A percentile compares a stretch with the other conserved stretches of the same genome.
phyloP scores from a whole-genome alignment of 2,888 invertebrate species.

The Furcula furcula region DNA sequence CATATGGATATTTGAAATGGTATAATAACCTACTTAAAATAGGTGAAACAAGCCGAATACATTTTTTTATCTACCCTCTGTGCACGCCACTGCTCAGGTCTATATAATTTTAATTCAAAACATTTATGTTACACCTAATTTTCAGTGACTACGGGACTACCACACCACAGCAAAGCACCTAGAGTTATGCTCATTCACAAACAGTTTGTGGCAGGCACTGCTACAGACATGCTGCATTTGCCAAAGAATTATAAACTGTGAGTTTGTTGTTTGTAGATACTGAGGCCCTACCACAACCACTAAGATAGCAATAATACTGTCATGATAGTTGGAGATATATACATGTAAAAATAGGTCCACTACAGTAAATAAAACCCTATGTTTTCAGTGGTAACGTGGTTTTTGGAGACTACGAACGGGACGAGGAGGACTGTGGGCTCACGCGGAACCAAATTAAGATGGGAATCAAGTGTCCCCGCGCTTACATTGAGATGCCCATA shows the following conservation, averaged over 20 bases:
- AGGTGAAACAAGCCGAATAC: too few relatives aligned
- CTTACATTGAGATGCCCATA: slow-evolving; percentile 60
- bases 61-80: too few relatives aligned
- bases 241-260: slow-evolving; percentile 69
- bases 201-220: slow-evolving; percentile 62
- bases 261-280: slow-evolving; percentile 16
- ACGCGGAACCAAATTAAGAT: slow-evolving; percentile 44
- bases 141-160: slow-evolving; percentile 55
- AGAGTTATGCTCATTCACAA: slow-evolving; percentile 61
- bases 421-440: slow-evolving; percentile 60
- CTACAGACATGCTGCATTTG: slow-evolving; percentile 53
- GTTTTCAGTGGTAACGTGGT: slow-evolving; percentile 54
- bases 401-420: slow-evolving; percentile 68
- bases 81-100: too few relatives aligned
- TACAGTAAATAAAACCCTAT: neutral
- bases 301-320: too few relatives aligned
- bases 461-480: slow-evolving; percentile 50
- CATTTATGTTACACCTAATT: too few relatives aligned
- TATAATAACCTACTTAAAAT: too few relatives aligned
- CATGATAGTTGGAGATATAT: too few relatives aligned
- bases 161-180: slow-evolving; percentile 63
- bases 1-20: too few relatives aligned
- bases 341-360: too few relatives aligned
- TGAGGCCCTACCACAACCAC: too few relatives aligned
- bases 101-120: too few relatives aligned